These are phyloP conservation scores for Aelia acuminata DNA, from an alignment of 2,888 invertebrate genomes.

Conservation along the genomic window DNA sequence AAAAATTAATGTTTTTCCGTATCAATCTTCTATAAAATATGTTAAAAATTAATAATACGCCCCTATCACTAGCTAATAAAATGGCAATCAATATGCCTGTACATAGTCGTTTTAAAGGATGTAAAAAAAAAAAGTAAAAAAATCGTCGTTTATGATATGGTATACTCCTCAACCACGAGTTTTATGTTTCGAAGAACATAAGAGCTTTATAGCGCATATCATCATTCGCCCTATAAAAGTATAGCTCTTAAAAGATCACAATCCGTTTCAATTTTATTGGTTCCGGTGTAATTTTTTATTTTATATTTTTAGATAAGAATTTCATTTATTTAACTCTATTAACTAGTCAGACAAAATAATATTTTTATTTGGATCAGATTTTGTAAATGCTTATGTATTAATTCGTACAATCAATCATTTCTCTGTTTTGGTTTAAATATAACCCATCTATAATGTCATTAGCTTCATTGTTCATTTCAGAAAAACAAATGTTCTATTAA, in stretches of 20 bases:
- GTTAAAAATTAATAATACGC: no score
- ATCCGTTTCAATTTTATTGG: not conserved
- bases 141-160: not conserved
- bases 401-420: no score
- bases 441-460: no score
- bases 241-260: not conserved
- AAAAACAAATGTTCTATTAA: no score
- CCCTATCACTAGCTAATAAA: not conserved
- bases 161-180: not conserved
- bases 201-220: not conserved
- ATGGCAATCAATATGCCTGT: not conserved
- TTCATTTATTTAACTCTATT: no score
- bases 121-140: slow-evolving; percentile 9
- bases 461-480: no score
- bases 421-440: no score
- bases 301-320: not conserved
- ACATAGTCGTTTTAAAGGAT: not conserved
- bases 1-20: no score
- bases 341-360: no score
- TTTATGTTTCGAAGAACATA: not conserved
- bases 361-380: no score
- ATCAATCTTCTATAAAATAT: no score
- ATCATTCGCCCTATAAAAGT: not conserved
- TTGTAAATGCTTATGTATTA: no score
- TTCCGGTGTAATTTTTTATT: not conserved